Conservation (phyloP, 2,888 invertebrate species). For the Calliopum simillimum region DNA sequence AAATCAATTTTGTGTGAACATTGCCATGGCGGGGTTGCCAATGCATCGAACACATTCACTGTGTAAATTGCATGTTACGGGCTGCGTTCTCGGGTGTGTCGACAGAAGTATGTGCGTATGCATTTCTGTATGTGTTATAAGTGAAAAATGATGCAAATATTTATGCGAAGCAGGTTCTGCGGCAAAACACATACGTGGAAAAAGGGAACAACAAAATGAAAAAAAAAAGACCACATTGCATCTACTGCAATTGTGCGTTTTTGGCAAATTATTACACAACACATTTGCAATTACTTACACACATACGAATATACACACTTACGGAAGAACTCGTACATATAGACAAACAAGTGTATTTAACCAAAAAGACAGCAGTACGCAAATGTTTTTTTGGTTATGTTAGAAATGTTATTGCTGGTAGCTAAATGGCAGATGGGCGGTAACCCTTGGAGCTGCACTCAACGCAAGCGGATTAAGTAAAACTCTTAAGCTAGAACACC, state of each 20-base stretch:
- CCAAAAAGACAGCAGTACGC: background rate
- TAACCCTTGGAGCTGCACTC: background rate
- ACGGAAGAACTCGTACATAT: background rate
- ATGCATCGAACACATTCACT: slow-evolving; percentile 20
- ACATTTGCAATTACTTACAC: background rate
- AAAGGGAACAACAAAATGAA: no score
- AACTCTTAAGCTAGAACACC: background rate
- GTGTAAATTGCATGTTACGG: slow-evolving; percentile 25
- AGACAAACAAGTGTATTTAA: no score
- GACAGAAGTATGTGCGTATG: no score
- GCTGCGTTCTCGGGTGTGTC: background rate
- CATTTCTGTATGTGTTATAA: background rate
- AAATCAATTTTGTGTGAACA: background rate
- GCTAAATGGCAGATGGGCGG: background rate
- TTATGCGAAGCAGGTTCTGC: background rate
- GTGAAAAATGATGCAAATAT: background rate
- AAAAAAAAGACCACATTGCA: no score
- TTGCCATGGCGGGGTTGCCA: slow-evolving; percentile 28
- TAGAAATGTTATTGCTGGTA: background rate
- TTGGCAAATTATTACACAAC: background rate
- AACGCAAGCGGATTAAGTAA: background rate
- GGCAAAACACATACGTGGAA: no score
- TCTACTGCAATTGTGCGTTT: slow-evolving; percentile 20
- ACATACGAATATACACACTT: background rate
- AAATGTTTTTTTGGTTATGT: slow-evolving; percentile 24